Conservation (phyloP, 1,140 invertebrate species). For the Glomeris maerens region DNA sequence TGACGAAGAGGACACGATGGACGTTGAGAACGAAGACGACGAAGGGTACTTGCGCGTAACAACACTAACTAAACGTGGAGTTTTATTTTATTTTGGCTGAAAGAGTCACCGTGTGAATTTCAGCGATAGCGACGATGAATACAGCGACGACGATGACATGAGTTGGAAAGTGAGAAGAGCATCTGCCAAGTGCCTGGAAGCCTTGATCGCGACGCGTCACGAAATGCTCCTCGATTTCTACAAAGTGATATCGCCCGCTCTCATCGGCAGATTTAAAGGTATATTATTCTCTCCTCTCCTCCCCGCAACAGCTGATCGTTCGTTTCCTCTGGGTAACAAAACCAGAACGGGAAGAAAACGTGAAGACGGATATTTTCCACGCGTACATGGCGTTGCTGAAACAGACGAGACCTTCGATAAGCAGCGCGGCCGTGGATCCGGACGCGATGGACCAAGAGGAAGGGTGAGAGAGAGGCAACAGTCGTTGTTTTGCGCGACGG, state of each 20-base stretch:
- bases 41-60: constrained; percentile 34
- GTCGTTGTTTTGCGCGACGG: constrained; percentile 10
- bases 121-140: constrained; percentile 75
- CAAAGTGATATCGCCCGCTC: constrained; percentile 65
- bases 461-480: constrained; percentile 39
- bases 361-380: constrained; percentile 94
- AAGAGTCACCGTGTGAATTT: neutral
- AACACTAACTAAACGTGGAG: neutral
- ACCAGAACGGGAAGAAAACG: constrained; percentile 93
- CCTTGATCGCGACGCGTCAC: constrained; percentile 77
- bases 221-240: constrained; percentile 86
- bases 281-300: no score
- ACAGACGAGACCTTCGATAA: constrained; percentile 62
- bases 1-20: constrained; percentile 46
- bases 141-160: constrained; percentile 98
- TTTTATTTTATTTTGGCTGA: constrained; percentile 10
- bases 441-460: constrained; percentile 66
- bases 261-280: constrained; percentile 88
- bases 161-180: constrained; percentile 93
- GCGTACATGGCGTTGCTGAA: constrained; percentile 85
- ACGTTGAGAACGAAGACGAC: constrained; percentile 49
- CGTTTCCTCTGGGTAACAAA: neutral
- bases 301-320: neutral
- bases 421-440: constrained; percentile 41
- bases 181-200: constrained; percentile 93